Percentiles rank a stretch among this genome's conserved stretches.
phyloP scores from a whole-genome alignment of 2,113 vertebrate species.

The Antennarius striatus region DNA sequence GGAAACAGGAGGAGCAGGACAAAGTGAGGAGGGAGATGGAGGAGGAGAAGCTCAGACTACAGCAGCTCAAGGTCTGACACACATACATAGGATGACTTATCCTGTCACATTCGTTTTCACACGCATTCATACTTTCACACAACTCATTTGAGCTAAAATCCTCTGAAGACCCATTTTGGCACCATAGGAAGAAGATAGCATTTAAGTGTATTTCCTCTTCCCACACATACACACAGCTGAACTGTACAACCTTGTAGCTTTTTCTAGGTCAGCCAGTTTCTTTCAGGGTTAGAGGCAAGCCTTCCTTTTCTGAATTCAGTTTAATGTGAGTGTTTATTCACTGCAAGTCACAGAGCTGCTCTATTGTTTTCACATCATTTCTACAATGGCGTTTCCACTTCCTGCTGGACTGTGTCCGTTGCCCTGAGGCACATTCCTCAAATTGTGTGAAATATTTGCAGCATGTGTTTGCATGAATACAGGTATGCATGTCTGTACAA shows the following conservation, averaged over 20 bases:
- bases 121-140: not conserved
- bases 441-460: constrained; percentile 44
- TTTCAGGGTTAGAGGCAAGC: constrained; percentile 31
- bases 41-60: constrained; percentile 84
- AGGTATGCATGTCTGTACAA: constrained; percentile 6
- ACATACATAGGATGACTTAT: constrained; percentile 19
- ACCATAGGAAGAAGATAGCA: constrained; percentile 34
- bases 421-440: constrained; percentile 64
- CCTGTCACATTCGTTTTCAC: constrained; percentile 8
- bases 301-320: constrained; percentile 51
- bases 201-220: constrained; percentile 38
- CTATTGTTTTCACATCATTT: constrained; percentile 75
- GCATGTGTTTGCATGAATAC: constrained; percentile 17
- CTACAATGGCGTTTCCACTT: constrained; percentile 67
- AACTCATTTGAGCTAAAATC: constrained; percentile 29
- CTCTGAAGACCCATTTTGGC: constrained; percentile 34
- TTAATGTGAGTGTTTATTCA: constrained; percentile 58
- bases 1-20: constrained; percentile 83
- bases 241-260: constrained; percentile 24
- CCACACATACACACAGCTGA: constrained; percentile 20
- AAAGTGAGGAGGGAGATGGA: constrained; percentile 83
- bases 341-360: constrained; percentile 44
- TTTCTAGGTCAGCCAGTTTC: constrained; percentile 36
- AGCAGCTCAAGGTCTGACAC: constrained; percentile 85
- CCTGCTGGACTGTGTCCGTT: constrained; percentile 54